phyloP scores from a whole-genome alignment of 1,140 invertebrate species.

The Harlomillsia oculata region DNA sequence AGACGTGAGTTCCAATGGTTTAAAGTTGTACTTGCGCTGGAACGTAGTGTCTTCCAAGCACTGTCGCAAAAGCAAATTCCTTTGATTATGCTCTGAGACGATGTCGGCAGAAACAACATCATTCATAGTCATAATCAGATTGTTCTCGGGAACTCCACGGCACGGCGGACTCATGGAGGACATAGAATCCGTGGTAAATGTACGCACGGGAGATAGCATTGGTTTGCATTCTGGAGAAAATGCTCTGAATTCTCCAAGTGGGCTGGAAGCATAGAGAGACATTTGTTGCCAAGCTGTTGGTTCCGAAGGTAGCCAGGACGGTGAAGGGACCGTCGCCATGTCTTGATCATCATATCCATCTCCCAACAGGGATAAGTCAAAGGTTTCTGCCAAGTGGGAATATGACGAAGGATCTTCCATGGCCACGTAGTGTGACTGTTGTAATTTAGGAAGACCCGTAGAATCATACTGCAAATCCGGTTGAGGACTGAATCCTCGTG shows the following conservation, averaged over 20 bases:
- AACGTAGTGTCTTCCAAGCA: constrained; percentile 71
- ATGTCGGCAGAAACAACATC: constrained; percentile 24
- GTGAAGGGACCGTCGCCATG: constrained; percentile 32
- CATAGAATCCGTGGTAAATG: not conserved
- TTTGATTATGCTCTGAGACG: constrained; percentile 28
- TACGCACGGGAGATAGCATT: constrained; percentile 39
- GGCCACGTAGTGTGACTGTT: not conserved
- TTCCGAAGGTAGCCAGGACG: constrained; percentile 17
- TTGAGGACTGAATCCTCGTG: constrained; percentile 56
- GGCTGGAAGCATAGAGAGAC: constrained; percentile 43
- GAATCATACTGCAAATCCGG: constrained; percentile 37
- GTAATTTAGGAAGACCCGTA: constrained; percentile 6
- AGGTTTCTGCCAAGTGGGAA: constrained; percentile 46
- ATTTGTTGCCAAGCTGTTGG: constrained; percentile 24
- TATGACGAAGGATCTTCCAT: constrained; percentile 1
- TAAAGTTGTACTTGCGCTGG: constrained; percentile 67
- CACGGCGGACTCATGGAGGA: no score
- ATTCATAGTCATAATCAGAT: constrained; percentile 14
- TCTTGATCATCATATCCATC: constrained; percentile 28
- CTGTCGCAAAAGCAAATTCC: constrained; percentile 62
- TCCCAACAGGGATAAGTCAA: constrained; percentile 60
- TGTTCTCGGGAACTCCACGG: constrained; percentile 13
- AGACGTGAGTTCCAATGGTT: constrained; percentile 53
- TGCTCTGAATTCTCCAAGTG: constrained; percentile 43
- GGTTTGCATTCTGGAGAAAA: constrained; percentile 46